Conservation (phyloP, 2,113 vertebrate species). For the Piliocolobus tephrosceles region DNA sequence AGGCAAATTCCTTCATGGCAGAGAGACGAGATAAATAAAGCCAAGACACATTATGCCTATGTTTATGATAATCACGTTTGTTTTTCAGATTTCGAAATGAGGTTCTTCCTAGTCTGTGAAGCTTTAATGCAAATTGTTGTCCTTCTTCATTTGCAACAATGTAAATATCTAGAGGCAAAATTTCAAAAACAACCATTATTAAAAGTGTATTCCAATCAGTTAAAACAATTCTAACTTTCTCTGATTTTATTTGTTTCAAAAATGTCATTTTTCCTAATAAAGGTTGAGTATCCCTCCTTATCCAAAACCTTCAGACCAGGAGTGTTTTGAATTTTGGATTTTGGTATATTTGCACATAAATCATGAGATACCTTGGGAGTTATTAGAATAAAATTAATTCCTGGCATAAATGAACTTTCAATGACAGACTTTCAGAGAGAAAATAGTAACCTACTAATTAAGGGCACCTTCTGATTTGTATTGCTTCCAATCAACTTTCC, state of each 20-base stretch:
- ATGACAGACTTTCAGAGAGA: not conserved
- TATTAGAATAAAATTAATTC: slow-evolving; percentile 41
- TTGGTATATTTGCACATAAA: not conserved
- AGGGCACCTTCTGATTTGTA: not conserved
- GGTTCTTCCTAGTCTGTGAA: slow-evolving; percentile 95
- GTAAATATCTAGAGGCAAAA: slow-evolving; percentile 91
- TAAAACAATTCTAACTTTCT: slow-evolving; percentile 20
- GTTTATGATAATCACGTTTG: slow-evolving; percentile 97
- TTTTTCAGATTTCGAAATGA: slow-evolving; percentile 98
- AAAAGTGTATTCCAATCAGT: not conserved
- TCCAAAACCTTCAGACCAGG: not conserved
- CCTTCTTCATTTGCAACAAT: slow-evolving; percentile 93
- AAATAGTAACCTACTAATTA: not conserved
- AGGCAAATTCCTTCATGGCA: slow-evolving; percentile 99
- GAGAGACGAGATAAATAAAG: slow-evolving; percentile 98
- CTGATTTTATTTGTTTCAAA: slow-evolving; percentile 10
- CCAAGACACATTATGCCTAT: slow-evolving; percentile 96
- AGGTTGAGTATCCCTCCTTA: not conserved
- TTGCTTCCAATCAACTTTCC: not conserved
- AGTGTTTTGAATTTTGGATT: not conserved
- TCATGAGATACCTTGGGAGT: not conserved
- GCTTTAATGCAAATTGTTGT: slow-evolving; percentile 93
- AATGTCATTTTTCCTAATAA: not conserved
- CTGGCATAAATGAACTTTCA: not conserved
- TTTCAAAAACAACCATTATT: slow-evolving; percentile 5